phyloP scores from a whole-genome alignment of 2,797 vertebrate species.

The Fringilla coelebs region DNA sequence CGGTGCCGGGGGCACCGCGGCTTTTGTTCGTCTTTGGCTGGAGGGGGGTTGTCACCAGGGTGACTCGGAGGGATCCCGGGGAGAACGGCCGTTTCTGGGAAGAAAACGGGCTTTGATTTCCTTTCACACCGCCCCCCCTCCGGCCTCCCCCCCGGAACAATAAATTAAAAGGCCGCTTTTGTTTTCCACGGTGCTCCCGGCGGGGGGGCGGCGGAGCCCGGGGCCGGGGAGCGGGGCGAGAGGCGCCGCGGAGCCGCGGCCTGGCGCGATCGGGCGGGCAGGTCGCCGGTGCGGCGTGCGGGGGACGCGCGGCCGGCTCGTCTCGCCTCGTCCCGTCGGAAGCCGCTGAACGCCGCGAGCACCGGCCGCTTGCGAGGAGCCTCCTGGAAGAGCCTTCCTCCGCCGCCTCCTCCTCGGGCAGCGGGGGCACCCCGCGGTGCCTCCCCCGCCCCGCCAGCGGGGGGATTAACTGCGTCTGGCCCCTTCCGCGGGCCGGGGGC shows the following conservation, averaged over 20 bases:
- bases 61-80: conserved; percentile 51
- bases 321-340: conserved; percentile 1
- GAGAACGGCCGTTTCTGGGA: conserved; percentile 14
- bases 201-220: conserved; percentile 3
- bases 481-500: background rate
- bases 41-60: conserved; percentile 27
- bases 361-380: background rate
- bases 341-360: background rate
- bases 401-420: background rate
- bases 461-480: conserved; percentile 5
- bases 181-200: conserved; percentile 68
- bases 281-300: background rate
- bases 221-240: conserved; percentile 38
- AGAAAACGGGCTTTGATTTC: conserved; percentile 46
- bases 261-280: background rate
- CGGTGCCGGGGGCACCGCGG: conserved; percentile 12
- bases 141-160: conserved; percentile 44
- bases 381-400: background rate
- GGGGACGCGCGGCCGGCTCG: background rate
- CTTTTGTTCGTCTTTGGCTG: conserved; percentile 38
- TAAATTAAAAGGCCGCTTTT: conserved; percentile 76
- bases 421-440: background rate
- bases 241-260: conserved; percentile 35
- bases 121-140: conserved; percentile 2
- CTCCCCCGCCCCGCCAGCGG: background rate